These are phyloP conservation scores for Phenganax marumi DNA, from an alignment of 92 coral and sea anemone genomes.

Conservation along the genomic window DNA sequence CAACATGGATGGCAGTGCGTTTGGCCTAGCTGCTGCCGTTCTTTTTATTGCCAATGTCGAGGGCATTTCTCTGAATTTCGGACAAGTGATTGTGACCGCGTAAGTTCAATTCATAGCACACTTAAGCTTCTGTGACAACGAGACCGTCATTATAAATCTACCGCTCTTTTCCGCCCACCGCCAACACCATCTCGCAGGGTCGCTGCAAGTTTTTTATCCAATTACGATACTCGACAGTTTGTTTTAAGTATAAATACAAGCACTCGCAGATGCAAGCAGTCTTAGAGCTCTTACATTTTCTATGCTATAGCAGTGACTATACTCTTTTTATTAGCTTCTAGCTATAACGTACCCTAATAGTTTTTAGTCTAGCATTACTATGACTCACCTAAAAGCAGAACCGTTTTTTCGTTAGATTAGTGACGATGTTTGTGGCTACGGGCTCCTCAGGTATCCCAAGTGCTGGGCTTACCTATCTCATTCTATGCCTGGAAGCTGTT, in stretches of 20 bases:
- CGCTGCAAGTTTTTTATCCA: too few relatives aligned
- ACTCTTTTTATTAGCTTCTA: not conserved
- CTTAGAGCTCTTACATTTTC: too few relatives aligned
- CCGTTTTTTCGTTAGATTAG: not conserved
- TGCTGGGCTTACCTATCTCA: not conserved
- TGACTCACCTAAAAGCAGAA: too few relatives aligned
- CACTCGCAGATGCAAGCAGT: too few relatives aligned
- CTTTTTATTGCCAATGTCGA: constrained; percentile 28
- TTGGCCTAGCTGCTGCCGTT: constrained; percentile 22
- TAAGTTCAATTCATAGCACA: not conserved
- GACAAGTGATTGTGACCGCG: constrained; percentile 28
- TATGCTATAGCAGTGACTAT: too few relatives aligned
- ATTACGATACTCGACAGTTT: too few relatives aligned
- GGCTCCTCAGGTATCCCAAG: constrained; percentile 14
- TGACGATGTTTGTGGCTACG: not conserved
- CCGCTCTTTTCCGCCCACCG: too few relatives aligned
- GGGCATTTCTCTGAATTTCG: constrained; percentile 6
- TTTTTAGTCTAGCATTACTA: not conserved
- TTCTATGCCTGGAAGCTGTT: constrained; percentile 6
- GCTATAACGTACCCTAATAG: not conserved
- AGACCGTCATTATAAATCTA: not conserved
- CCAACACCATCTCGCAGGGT: too few relatives aligned
- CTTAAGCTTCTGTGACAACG: not conserved
- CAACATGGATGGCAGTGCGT: constrained; percentile 42
- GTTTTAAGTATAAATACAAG: too few relatives aligned